Percentiles rank a stretch among this genome's conserved stretches.
Conservation (phyloP, 2,888 invertebrate species). For the Brassicogethes aeneus region DNA sequence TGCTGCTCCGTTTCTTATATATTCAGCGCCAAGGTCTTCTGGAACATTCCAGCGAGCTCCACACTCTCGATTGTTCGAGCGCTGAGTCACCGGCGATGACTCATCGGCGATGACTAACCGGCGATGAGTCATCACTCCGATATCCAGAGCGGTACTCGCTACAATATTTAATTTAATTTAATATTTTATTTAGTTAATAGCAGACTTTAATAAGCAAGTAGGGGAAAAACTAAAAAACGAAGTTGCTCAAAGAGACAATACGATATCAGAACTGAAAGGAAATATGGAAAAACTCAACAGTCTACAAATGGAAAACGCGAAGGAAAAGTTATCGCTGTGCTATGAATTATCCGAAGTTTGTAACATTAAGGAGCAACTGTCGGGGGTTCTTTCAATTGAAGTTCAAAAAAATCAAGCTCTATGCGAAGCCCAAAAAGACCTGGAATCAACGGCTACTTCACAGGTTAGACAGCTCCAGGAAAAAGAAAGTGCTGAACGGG, state of each 20-base stretch:
- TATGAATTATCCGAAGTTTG: constrained; percentile 33
- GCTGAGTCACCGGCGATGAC: too few species aligned
- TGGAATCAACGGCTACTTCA: constrained; percentile 22
- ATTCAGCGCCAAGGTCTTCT: too few species aligned
- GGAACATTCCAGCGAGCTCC: too few species aligned
- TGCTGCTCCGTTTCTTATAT: too few species aligned
- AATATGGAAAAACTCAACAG: constrained; percentile 31
- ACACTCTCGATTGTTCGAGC: too few species aligned
- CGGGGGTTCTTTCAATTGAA: constrained; percentile 27
- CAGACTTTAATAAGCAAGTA: constrained; percentile 35
- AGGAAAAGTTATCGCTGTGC: constrained; percentile 34
- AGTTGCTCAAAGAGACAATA: constrained; percentile 29
- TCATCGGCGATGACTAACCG: too few species aligned
- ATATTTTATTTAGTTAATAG: constrained; percentile 26
- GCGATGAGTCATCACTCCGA: too few species aligned
- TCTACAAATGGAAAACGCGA: constrained; percentile 29
- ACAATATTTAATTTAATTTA: neutral
- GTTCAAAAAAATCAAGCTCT: constrained; percentile 27
- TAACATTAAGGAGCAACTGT: constrained; percentile 30
- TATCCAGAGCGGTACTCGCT: too few species aligned
- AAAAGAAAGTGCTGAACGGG: constrained; percentile 29
- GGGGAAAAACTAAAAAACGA: constrained; percentile 33
- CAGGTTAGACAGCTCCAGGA: constrained; percentile 24
- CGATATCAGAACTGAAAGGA: constrained; percentile 28
- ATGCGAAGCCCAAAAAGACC: constrained; percentile 27